A percentile compares a stretch with the other conserved stretches of the same genome.
Evolutionary conservation across 2,113 vertebrate genomes (phyloP).

Genomic region (Phycodurus eques): DNA sequence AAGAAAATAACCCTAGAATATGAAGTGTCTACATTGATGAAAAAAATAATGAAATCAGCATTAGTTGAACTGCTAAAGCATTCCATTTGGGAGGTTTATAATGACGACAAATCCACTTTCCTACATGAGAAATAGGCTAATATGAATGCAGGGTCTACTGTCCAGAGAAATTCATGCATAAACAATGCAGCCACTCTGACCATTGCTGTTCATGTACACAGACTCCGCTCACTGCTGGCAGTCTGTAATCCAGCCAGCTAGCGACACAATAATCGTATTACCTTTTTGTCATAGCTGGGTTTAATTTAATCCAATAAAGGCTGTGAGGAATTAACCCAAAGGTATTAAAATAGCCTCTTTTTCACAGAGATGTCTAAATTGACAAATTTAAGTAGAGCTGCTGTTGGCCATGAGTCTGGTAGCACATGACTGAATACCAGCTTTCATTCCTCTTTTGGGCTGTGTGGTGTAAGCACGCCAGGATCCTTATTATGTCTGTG

Average conservation of each 20-base stretch:
- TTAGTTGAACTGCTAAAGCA: constrained; percentile 44
- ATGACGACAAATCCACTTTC: constrained; percentile 59
- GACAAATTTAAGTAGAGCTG: constrained; percentile 31
- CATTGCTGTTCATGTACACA: constrained; percentile 33
- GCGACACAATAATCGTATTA: constrained; percentile 63
- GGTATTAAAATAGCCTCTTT: constrained; percentile 43
- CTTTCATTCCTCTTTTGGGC: constrained; percentile 67
- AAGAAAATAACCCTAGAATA: background rate
- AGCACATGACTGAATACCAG: constrained; percentile 63
- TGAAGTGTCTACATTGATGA: constrained; percentile 42
- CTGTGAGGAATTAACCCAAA: constrained; percentile 47
- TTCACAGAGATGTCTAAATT: constrained; percentile 43
- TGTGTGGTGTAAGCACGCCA: constrained; percentile 56
- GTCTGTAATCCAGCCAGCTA: constrained; percentile 54
- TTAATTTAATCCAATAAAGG: constrained; percentile 60
- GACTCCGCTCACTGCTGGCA: constrained; percentile 9
- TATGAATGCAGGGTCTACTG: constrained; percentile 40
- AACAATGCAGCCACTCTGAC: constrained; percentile 60
- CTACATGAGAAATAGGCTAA: constrained; percentile 46
- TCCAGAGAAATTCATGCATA: constrained; percentile 29
- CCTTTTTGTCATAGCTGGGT: constrained; percentile 41
- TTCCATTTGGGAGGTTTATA: constrained; percentile 44
- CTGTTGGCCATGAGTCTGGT: constrained; percentile 38
- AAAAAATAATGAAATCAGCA: constrained; percentile 25
- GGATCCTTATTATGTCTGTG: constrained; percentile 80